A percentile compares a stretch with the other conserved stretches of the same genome.
phyloP scores from a whole-genome alignment of 2,888 invertebrate genomes.

The Brachyptera putata region DNA sequence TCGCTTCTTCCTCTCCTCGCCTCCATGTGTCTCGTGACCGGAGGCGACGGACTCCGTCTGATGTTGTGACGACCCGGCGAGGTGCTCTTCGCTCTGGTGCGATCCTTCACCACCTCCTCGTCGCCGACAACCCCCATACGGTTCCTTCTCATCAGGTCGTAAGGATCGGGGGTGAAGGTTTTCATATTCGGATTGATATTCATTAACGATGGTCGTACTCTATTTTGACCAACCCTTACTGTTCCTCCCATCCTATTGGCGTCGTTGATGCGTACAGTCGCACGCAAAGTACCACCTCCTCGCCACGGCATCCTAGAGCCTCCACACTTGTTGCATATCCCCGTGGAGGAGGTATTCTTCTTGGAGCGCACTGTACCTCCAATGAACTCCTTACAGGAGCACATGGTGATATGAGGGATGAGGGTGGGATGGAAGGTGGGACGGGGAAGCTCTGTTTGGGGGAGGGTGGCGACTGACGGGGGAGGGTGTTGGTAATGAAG shows the following conservation, averaged over 20 bases:
- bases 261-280: slow-evolving; percentile 24
- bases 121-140: slow-evolving; percentile 47
- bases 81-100: slow-evolving; percentile 43
- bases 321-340: slow-evolving; percentile 78
- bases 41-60: slow-evolving; percentile 24
- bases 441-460: slow-evolving; percentile 49
- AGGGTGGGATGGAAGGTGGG: slow-evolving; percentile 41
- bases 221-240: slow-evolving; percentile 22
- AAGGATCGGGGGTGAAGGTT: slow-evolving; percentile 57
- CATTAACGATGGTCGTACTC: slow-evolving; percentile 15
- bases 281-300: slow-evolving; percentile 28
- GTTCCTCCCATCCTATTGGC: slow-evolving; percentile 38
- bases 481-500: slow-evolving; percentile 48
- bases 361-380: slow-evolving; percentile 68
- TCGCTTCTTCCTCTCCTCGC: slow-evolving; percentile 50
- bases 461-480: slow-evolving; percentile 47
- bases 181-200: neutral
- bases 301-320: slow-evolving; percentile 70
- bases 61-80: slow-evolving; percentile 39
- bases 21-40: slow-evolving; percentile 33
- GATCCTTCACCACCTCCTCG: neutral
- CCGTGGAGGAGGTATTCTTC: slow-evolving; percentile 56
- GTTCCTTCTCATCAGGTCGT: slow-evolving; percentile 76
- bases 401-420: slow-evolving; percentile 21
- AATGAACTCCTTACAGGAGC: slow-evolving; percentile 76